Conservation (phyloP, 35 echinoderm and acorn worm genomes). For the Eucidaris tribuloides region DNA sequence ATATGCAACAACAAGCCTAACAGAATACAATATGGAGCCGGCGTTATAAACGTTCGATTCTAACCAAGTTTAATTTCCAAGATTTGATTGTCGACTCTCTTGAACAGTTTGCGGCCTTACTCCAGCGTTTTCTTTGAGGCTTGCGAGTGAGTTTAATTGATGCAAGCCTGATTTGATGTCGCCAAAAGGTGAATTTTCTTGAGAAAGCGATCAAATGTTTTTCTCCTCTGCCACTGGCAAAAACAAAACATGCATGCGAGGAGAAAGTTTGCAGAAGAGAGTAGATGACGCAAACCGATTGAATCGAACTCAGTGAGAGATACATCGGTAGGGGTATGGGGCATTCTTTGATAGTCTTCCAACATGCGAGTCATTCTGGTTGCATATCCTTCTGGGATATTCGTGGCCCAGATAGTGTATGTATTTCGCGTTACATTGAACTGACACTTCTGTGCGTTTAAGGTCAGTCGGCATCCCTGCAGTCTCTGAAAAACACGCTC, state of each 20-base stretch:
- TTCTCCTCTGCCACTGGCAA: constrained; percentile 59
- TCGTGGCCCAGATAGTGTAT: constrained; percentile 28
- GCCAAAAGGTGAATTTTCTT: constrained; percentile 37
- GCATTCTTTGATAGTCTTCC: constrained; percentile 14
- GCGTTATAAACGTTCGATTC: no score
- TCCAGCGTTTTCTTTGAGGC: no score
- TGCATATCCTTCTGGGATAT: neutral
- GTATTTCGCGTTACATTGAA: constrained; percentile 28
- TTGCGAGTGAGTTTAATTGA: constrained; percentile 42
- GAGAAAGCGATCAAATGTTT: constrained; percentile 21
- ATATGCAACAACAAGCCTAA: no score
- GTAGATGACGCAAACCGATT: no score
- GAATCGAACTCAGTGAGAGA: constrained; percentile 22
- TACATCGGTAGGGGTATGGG: constrained; percentile 21
- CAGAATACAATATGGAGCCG: no score
- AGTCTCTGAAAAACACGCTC: constrained; percentile 10
- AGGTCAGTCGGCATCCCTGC: constrained; percentile 19
- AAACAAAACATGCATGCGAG: no score
- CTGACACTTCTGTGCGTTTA: constrained; percentile 53
- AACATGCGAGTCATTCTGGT: constrained; percentile 18
- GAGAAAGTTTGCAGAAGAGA: no score
- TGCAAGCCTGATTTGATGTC: constrained; percentile 15
- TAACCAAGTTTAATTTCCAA: constrained; percentile 20
- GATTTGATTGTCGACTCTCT: constrained; percentile 35
- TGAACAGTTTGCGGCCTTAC: neutral